A percentile compares a stretch with the other conserved stretches of the same genome.
Conservation (phyloP, 30 jellyfish, hydroid and myxozoan genomes). For the Rhopilema esculentum region DNA sequence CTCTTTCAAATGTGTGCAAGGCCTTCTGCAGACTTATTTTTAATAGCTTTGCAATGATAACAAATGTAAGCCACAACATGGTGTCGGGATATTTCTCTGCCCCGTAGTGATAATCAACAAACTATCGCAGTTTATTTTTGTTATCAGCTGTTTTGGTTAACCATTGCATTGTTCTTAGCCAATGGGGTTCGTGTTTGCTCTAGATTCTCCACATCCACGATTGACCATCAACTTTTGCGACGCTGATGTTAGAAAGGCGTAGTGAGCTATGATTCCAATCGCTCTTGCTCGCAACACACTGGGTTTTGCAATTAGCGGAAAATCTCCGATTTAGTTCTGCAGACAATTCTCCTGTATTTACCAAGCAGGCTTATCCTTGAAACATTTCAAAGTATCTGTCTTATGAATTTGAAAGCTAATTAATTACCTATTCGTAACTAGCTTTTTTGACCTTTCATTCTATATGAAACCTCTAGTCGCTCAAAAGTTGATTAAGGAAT, state of each 20-base stretch:
- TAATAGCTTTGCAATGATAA: slow-evolving; percentile 15
- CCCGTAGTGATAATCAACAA: slow-evolving; percentile 20
- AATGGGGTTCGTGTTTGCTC: slow-evolving; percentile 29
- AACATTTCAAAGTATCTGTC: background rate
- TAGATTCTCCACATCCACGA: background rate
- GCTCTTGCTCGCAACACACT: background rate
- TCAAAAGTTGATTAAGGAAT: background rate
- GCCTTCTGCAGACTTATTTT: background rate
- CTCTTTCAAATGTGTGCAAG: background rate
- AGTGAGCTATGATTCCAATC: too few relatives aligned
- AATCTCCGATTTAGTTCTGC: background rate
- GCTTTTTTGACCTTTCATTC: background rate
- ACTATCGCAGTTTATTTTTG: slow-evolving; percentile 39
- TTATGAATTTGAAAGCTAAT: background rate
- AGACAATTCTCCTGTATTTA: background rate
- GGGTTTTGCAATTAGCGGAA: background rate
- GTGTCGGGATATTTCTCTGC: slow-evolving; percentile 15
- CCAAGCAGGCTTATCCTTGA: background rate
- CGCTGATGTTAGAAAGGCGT: background rate
- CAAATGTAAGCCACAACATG: slow-evolving; percentile 22
- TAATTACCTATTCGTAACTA: background rate
- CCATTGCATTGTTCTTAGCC: slow-evolving; percentile 31
- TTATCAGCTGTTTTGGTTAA: slow-evolving; percentile 40
- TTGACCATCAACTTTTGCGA: background rate
- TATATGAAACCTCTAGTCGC: background rate